Conservation (phyloP, 2,888 invertebrate species). For the Agrotis ipsilon region DNA sequence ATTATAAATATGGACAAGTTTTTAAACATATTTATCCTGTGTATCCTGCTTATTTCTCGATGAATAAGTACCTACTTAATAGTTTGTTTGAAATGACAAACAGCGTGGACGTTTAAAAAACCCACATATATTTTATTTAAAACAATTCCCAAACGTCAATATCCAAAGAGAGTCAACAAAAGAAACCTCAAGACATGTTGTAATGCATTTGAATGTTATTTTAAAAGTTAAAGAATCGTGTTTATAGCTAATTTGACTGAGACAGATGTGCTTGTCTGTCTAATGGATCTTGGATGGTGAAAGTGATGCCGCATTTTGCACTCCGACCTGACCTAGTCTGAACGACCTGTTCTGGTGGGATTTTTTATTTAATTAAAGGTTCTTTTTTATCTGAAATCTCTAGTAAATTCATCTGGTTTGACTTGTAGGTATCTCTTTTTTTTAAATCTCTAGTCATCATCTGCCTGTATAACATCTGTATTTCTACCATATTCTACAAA, state of each 20-base stretch:
- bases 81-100: too few relatives aligned
- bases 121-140: conserved; percentile 25
- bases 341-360: conserved; percentile 55
- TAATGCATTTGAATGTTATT: conserved; percentile 66
- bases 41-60: too few relatives aligned
- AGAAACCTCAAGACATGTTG: conserved; percentile 60
- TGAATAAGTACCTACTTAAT: too few relatives aligned
- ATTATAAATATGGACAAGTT: too few relatives aligned
- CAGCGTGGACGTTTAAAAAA: too few relatives aligned
- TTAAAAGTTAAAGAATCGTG: conserved; percentile 79
- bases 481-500: too few relatives aligned
- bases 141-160: conserved; percentile 38
- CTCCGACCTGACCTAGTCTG: conserved; percentile 78
- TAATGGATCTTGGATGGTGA: conserved; percentile 83
- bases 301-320: conserved; percentile 82
- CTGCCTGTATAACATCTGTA: too few relatives aligned
- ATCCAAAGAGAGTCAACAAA: conserved; percentile 54
- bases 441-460: too few relatives aligned
- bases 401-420: too few relatives aligned
- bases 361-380: not conserved
- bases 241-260: conserved; percentile 84
- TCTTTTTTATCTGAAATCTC: too few relatives aligned
- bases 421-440: too few relatives aligned
- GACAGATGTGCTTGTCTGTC: conserved; percentile 82
- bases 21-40: too few relatives aligned